Conservation (phyloP, 1,140 invertebrate genomes). For the Melipona quadrifasciata region DNA sequence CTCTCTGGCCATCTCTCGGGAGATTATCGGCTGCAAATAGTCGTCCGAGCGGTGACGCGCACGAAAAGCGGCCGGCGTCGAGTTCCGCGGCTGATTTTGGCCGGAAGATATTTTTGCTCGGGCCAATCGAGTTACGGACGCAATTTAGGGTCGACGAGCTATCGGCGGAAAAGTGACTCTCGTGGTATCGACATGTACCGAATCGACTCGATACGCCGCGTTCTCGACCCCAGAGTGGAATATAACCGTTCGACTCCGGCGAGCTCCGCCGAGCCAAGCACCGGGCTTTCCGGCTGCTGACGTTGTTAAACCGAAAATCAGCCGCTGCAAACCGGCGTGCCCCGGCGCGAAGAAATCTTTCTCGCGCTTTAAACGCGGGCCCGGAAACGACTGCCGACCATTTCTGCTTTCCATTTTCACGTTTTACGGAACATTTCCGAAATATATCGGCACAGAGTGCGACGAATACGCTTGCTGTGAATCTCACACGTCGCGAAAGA, state of each 20-base stretch:
- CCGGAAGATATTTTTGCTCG: neutral
- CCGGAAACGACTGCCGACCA: neutral
- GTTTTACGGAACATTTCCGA: neutral
- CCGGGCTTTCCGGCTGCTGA: neutral
- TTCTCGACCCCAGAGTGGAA: neutral
- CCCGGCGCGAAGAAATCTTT: neutral
- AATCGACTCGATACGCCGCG: neutral
- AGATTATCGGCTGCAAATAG: neutral
- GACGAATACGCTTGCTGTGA: conserved; percentile 38
- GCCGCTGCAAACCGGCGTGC: neutral
- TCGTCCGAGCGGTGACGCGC: neutral
- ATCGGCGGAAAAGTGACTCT: neutral
- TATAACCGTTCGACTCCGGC: neutral
- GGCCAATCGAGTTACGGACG: neutral
- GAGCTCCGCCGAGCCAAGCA: neutral
- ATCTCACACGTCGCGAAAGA: conserved; percentile 18
- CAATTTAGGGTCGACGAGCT: neutral
- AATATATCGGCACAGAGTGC: neutral
- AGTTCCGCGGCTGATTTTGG: neutral
- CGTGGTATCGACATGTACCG: conserved; percentile 13
- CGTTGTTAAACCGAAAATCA: neutral
- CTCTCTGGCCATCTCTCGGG: neutral
- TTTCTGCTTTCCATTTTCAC: neutral
- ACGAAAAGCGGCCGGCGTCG: neutral
- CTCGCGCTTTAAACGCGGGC: neutral